Evolutionary conservation across 2,888 invertebrate species (phyloP), one percentile per base, ranked within the genome.

Genomic region (Operophtera brumata): DNA sequence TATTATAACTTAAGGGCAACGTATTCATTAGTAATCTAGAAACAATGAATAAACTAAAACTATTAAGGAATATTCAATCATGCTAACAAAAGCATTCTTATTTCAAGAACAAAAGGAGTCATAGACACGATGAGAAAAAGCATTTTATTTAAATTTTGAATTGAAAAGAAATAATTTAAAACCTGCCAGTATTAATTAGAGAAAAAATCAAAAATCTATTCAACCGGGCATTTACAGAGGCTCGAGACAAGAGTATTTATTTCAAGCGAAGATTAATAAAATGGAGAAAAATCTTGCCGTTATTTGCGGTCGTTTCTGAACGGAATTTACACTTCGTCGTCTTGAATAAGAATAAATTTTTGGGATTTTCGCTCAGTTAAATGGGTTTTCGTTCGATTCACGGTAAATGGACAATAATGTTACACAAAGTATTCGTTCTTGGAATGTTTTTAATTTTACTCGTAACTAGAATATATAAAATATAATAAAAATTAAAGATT

Each of bases 181-280:
- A 59, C 57, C 62, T 51, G 57, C 57, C 62, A 59, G 54, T 36
- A 43, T 59, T 57, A 37, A 55, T 59, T 59, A 40, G 11, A 48
- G 12, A 47, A 59, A 45, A 57, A 59, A 62, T 59, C 59, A 54
- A 50, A 54, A 54, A 44, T 44, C 51, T 45, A 55, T 59, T 55
- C 44, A 54, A 57, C 48, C 43, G 57, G 40, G 13, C 46, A 41
- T 45, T 46, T 32, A 57, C 56, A 57, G 52, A 61, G 47, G 58
- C 14, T 20, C 4, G 6, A 49, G 36, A 54, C 60, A 44, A 45
- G 44, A 56, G 51, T 58, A 52, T 58, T 55, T 58, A 49, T 44
- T 49, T 41, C 43, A 30, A 44, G 39, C 13, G 32, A 48, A 57
- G 47, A 57, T 55, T 54, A 59, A 53, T 50, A 59, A 45, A 54